These are phyloP conservation scores for Drosophila arawakana DNA, from an alignment of 1,140 invertebrate species.

Conservation along the genomic window DNA sequence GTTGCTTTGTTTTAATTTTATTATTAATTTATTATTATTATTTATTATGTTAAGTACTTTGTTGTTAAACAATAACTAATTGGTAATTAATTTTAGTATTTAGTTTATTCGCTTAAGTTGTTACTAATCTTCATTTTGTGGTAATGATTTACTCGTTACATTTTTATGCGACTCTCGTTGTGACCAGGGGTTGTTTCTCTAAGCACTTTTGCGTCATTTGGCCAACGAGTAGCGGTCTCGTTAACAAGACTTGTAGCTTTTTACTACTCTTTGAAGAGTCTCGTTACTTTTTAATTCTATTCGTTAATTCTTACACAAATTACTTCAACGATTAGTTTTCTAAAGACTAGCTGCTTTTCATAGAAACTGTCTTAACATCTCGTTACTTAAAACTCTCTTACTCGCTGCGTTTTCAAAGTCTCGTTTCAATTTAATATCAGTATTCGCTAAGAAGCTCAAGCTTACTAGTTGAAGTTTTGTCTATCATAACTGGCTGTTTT, in stretches of 20 bases:
- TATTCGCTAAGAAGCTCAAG: too few species aligned
- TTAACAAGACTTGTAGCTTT: neutral
- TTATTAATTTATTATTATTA: slow-evolving; percentile 5
- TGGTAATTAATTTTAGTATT: slow-evolving; percentile 65
- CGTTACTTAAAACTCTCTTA: too few species aligned
- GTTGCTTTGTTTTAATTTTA: slow-evolving; percentile 65
- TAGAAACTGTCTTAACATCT: too few species aligned
- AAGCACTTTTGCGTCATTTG: slow-evolving; percentile 17
- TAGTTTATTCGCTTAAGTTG: slow-evolving; percentile 55
- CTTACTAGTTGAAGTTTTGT: too few species aligned
- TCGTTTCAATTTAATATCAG: neutral
- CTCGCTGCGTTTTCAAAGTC: slow-evolving; percentile 3
- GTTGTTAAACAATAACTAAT: slow-evolving; percentile 43
- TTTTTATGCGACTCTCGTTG: slow-evolving; percentile 23
- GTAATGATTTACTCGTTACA: slow-evolving; percentile 26
- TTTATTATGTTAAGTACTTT: slow-evolving; percentile 46
- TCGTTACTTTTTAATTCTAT: too few species aligned
- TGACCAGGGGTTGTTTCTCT: slow-evolving; percentile 31
- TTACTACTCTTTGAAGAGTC: too few species aligned
- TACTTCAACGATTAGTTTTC: too few species aligned
- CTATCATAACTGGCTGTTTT: too few species aligned
- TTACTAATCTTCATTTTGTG: slow-evolving; percentile 56
- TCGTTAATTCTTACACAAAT: too few species aligned
- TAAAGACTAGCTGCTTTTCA: too few species aligned
- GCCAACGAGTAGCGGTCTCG: slow-evolving; percentile 7